Base-by-base conservation (phyloP, 2,797 vertebrate genomes). In the Urocyon cinereoargenteus region DNA sequence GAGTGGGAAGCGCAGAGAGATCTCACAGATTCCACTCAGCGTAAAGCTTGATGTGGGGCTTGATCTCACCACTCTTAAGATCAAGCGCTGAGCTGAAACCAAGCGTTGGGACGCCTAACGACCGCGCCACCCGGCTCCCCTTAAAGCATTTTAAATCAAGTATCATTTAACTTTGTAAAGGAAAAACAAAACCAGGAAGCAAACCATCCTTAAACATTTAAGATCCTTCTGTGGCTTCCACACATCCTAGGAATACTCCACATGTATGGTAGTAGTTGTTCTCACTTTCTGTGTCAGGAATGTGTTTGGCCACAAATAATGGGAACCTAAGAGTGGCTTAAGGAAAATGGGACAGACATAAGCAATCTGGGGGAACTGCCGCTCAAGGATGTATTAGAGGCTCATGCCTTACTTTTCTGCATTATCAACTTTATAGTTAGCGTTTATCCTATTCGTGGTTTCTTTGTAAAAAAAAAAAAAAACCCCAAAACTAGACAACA, bases 91-190 rank as follows among this genome's bases (percentile, higher is more conserved):
- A 73, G 72, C 36, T 26, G 40, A 73, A 73, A 73, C 40, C 36
- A 73, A 45, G 66, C 21, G 72, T 73, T 36, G 45, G 59, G 40
- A 73, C 16, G 40, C 22, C 14, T 45, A 73, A 45, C 15, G 40
- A 45, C 72, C 26, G 24, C 1, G 13, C 70, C 70, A 73, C 70
- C 70, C 6, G 70, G 22, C 7, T 22, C 70, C 40, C 70, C 55
- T 90, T 51, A 90, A 85, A 55, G 19, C 84, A 73, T 34, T 64
- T 87, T 66, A 85, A 96, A 40, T 75, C 24, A 91, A 81, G 55
- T n/a, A 72, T 64, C 61, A 78, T 45, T 90, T 93, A 62, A 40
- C 24, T 62, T 85, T 55, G 87, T 88, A 64, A 73, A 68, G 22
- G 2, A 21, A 53, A 61, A 10, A 70, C 59, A 31, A 62, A 61